These are phyloP conservation scores for Acanthosoma haemorrhoidale DNA, from an alignment of 2,888 invertebrate genomes.

Conservation along the genomic window DNA sequence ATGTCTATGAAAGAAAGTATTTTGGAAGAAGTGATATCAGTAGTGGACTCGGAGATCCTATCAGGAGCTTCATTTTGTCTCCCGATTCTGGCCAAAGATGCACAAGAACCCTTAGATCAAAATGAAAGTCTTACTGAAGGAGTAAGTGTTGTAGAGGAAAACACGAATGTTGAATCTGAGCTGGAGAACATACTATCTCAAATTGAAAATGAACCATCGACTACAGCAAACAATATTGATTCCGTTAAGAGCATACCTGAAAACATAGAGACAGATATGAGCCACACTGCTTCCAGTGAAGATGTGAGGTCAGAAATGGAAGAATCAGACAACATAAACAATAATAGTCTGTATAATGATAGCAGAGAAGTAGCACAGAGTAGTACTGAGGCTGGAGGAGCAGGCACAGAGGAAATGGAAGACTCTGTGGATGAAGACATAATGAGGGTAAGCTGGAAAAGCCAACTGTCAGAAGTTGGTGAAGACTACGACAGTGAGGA, in stretches of 20 bases:
- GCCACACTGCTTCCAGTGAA: too few relatives aligned
- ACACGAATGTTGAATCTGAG: slow-evolving; percentile 5
- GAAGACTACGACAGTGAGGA: slow-evolving; percentile 12
- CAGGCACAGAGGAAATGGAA: neutral
- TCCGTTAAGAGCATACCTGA: neutral
- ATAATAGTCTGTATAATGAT: neutral
- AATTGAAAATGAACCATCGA: neutral
- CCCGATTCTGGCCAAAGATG: neutral
- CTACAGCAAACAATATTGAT: neutral
- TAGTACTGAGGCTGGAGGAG: neutral
- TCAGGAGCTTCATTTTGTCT: slow-evolving; percentile 3
- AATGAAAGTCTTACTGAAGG: neutral
- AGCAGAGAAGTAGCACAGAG: neutral
- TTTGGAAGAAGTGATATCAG: neutral
- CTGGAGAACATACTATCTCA: neutral
- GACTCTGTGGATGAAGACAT: slow-evolving; percentile 17
- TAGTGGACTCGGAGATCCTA: neutral
- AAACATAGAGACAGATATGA: neutral
- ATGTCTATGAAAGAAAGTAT: neutral
- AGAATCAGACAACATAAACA: neutral
- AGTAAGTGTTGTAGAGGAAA: neutral
- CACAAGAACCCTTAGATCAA: neutral
- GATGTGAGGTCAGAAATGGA: neutral
- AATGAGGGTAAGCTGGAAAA: neutral
- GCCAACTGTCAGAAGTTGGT: neutral